Conservation (phyloP, 2,888 invertebrate genomes). For the Habrosyne pyritoides region DNA sequence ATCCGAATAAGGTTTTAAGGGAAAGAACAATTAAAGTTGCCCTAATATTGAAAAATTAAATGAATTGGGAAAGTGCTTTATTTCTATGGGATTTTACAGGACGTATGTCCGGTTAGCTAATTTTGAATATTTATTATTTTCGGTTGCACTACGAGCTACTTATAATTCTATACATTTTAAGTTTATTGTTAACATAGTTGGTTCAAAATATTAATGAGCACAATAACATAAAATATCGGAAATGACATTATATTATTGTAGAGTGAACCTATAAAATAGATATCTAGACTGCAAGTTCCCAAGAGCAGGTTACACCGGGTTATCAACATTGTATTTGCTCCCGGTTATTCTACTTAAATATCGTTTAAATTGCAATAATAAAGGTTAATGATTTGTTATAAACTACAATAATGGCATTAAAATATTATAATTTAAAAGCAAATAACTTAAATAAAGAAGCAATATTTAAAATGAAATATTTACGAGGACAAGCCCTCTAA, state of each 20-base stretch:
- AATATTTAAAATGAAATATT: too few relatives aligned
- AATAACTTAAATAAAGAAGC: too few relatives aligned
- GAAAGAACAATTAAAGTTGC: too few relatives aligned
- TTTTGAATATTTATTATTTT: neutral
- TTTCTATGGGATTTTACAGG: too few relatives aligned
- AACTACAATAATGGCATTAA: neutral
- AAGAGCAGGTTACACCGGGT: conserved; percentile 47
- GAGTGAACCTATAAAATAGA: conserved; percentile 21
- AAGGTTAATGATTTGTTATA: neutral
- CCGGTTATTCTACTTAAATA: neutral
- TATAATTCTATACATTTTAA: neutral
- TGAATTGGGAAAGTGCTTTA: too few relatives aligned
- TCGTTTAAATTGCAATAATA: neutral
- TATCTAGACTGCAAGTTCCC: conserved; percentile 32
- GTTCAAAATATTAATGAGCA: conserved; percentile 33
- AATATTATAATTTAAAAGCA: neutral
- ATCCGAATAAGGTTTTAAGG: too few relatives aligned
- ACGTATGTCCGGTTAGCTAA: too few relatives aligned
- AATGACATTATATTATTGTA: conserved; percentile 38
- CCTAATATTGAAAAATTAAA: too few relatives aligned
- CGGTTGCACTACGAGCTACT: too few relatives aligned
- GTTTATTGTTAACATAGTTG: conserved; percentile 12
- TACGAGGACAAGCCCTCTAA: too few relatives aligned
- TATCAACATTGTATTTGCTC: conserved; percentile 36
- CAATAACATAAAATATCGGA: conserved; percentile 44